Conservation (phyloP, 1,140 invertebrate genomes). For the fruit fly (Drosophila melanogaster) region Release_6_plus_ISO1_MT NT_033779.5:3828001-3828500, state of each 20-base stretch:
- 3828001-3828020: constrained; percentile 40
- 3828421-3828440: neutral
- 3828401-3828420: constrained; percentile 39
- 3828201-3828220: constrained; percentile 78
- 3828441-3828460: constrained; percentile 27
- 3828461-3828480: constrained; percentile 80
- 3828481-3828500: constrained; percentile 50
- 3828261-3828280: constrained; percentile 14
- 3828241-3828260: neutral
- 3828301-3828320: constrained; percentile 67
- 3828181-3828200: constrained; percentile 67
- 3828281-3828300: constrained; percentile 60
- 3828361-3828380: constrained; percentile 80
- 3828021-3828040: constrained; percentile 69
- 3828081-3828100: constrained; percentile 65
- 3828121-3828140: constrained; percentile 61
- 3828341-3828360: constrained; percentile 38
- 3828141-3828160: constrained; percentile 70
- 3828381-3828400: constrained; percentile 79
- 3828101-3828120: constrained; percentile 52
- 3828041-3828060: constrained; percentile 72
- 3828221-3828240: constrained; percentile 60
- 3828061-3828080: constrained; percentile 57
- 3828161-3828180: constrained; percentile 58
- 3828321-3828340: neutral